These are phyloP conservation scores for Acestrorhynchus altus DNA, from an alignment of 2,797 vertebrate genomes.

Conservation along the genomic window DNA sequence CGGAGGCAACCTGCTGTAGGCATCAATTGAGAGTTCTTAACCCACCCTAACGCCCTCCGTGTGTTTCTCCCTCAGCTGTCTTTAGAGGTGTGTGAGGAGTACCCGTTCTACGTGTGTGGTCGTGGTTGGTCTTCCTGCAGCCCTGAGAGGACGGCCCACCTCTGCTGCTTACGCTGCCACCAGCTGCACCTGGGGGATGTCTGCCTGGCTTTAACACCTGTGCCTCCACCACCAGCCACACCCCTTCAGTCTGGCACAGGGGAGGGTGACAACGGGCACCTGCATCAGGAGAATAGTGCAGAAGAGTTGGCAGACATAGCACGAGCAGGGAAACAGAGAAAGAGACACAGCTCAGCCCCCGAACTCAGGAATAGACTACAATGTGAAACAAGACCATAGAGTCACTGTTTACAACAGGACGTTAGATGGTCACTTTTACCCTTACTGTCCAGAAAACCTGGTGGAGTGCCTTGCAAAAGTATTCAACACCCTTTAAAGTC, in stretches of 20 bases:
- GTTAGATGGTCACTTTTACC: background rate
- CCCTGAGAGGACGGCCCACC: constrained; percentile 72
- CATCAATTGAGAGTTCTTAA: too few species aligned
- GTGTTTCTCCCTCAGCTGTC: constrained; percentile 67
- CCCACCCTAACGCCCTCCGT: background rate
- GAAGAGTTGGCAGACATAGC: constrained; percentile 25
- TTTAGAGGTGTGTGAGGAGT: constrained; percentile 78
- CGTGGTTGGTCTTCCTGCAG: constrained; percentile 80
- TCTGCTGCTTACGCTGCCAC: constrained; percentile 76
- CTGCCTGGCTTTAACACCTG: constrained; percentile 78
- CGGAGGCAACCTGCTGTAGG: too few species aligned
- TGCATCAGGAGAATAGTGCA: background rate
- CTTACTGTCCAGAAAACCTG: background rate
- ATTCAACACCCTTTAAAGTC: too few species aligned
- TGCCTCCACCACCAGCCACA: constrained; percentile 36
- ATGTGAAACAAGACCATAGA: background rate
- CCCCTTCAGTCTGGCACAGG: constrained; percentile 7
- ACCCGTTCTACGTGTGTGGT: constrained; percentile 78
- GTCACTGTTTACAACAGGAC: constrained; percentile 11
- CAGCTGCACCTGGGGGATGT: constrained; percentile 78
- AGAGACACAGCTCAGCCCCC: constrained; percentile 76
- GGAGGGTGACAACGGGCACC: background rate
- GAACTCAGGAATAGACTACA: constrained; percentile 55
- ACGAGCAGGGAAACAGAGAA: constrained; percentile 54
- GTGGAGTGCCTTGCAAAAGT: too few species aligned